Conservation (phyloP, 2,113 vertebrate genomes). For the Austrofundulus limnaeus region DNA sequence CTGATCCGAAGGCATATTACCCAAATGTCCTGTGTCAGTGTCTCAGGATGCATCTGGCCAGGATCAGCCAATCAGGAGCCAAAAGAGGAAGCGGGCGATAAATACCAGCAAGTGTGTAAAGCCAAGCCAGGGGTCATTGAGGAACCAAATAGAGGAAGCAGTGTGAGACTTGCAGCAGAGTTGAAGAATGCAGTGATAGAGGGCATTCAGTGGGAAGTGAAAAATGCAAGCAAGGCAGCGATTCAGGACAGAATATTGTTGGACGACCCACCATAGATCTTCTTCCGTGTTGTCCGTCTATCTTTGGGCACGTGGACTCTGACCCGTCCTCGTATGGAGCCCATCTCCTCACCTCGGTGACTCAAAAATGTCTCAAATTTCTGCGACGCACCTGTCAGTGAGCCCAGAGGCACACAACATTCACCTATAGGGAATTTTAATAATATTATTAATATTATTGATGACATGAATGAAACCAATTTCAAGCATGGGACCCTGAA, state of each 20-base stretch:
- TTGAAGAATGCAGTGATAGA: conserved; percentile 30
- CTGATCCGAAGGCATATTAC: conserved; percentile 61
- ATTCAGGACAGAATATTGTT: background rate
- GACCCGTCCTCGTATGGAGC: conserved; percentile 84
- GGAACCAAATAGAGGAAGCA: conserved; percentile 74
- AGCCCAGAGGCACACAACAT: conserved; percentile 79
- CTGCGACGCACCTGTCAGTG: conserved; percentile 67
- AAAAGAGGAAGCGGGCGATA: conserved; percentile 75
- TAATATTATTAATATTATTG: background rate
- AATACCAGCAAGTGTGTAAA: conserved; percentile 63
- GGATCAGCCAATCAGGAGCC: conserved; percentile 55
- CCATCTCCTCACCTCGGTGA: conserved; percentile 87
- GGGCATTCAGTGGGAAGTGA: conserved; percentile 62
- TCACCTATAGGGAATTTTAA: conserved; percentile 75
- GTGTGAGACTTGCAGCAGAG: conserved; percentile 42
- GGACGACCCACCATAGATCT: conserved; percentile 79
- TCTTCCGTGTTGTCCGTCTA: conserved; percentile 68
- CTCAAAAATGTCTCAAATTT: conserved; percentile 86
- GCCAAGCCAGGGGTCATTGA: conserved; percentile 64
- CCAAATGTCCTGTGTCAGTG: conserved; percentile 48
- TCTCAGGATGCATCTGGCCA: conserved; percentile 78
- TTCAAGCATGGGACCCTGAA: background rate
- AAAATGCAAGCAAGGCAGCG: conserved; percentile 50
- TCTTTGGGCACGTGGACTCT: conserved; percentile 78
- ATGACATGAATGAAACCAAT: background rate